Base-by-base conservation (phyloP, 2,888 invertebrate genomes). In the Caenorhabditis sp. region DNA sequence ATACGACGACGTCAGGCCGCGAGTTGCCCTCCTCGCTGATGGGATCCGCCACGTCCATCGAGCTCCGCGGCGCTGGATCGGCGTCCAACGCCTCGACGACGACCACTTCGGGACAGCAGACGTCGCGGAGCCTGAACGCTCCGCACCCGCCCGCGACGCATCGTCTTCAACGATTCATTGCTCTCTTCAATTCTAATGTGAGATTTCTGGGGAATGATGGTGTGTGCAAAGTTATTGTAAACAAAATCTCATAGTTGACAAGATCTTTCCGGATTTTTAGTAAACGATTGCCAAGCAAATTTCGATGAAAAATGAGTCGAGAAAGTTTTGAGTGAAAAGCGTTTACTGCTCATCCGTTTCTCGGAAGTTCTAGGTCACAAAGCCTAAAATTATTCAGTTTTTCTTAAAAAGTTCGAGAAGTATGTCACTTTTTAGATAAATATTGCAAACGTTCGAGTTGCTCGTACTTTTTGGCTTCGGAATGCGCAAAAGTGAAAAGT, bases 81-180 rank as follows among this genome's bases (percentile, higher is more conserved):
- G 41, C 56, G 22, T 41, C 59, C 13, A 17, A 37, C 30, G 35
- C 32, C 9, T 53, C 70, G 2, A 15, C 59, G 5, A 70, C 65
- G 41, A 39, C 56, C 13, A 59, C 32, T n/a, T 26, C 37, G 1
- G 58, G 63, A 22, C 53, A 45, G 11, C 62, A 66, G 2, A 78
- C 78, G 20, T 68, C 78, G 11, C 22, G 78, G 30, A 78, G 78
- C 45, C 37, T 78, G 17, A 78, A 78, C 53, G 79, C 79, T 15
- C 79, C 78, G 13, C 80, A 80, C 22, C 79, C 79, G 27, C 80
- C 77, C 0, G 78, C 82, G 13, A 77, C 80, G 2, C 78, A 82
- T 41, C 78, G 80, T 43, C 68, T 82, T 15, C 80, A 80, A 15
- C 66, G 78, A 61, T 81, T 82, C 41, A 82, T 82, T 50, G 70